These are phyloP conservation scores for Oconnorella tubifera DNA, from an alignment of 2,888 invertebrate genomes.

Conservation along the genomic window DNA sequence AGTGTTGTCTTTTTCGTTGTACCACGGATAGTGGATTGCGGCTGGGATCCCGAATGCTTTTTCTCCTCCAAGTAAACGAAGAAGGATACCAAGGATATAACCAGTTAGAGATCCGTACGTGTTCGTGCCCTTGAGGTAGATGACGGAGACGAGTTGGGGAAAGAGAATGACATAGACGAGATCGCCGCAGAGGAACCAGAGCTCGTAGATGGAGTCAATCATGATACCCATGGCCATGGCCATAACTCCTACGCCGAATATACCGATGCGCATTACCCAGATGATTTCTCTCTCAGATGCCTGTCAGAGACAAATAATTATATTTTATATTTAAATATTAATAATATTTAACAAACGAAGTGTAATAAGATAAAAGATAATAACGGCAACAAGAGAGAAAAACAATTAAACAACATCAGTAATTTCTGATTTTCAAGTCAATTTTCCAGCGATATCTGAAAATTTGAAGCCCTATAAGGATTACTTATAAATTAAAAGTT, in stretches of 20 bases:
- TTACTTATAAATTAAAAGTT: too few species aligned
- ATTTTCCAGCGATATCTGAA: too few species aligned
- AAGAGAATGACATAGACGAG: constrained; percentile 97
- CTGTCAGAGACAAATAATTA: constrained; percentile 58
- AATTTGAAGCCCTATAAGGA: too few species aligned
- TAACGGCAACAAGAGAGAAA: too few species aligned
- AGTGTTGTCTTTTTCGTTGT: constrained; percentile 37
- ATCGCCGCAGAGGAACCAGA: constrained; percentile 99
- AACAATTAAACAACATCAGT: too few species aligned
- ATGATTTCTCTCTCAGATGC: constrained; percentile 95
- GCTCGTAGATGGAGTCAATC: constrained; percentile 93
- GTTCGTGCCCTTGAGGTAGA: constrained; percentile 91
- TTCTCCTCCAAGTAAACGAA: constrained; percentile 52
- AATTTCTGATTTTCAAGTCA: too few species aligned
- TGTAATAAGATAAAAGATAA: too few species aligned
- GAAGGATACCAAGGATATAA: constrained; percentile 47
- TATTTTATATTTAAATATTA: too few species aligned
- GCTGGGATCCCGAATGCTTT: constrained; percentile 44
- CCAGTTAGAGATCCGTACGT: constrained; percentile 85
- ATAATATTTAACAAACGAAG: too few species aligned
- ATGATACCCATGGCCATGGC: constrained; percentile 91
- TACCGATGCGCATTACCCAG: constrained; percentile 81
- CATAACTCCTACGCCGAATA: constrained; percentile 84
- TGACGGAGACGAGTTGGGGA: constrained; percentile 95
- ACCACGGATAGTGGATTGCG: constrained; percentile 50